Evolutionary conservation across 2,888 invertebrate species (phyloP).

Genomic region (Volucella zonaria): DNA sequence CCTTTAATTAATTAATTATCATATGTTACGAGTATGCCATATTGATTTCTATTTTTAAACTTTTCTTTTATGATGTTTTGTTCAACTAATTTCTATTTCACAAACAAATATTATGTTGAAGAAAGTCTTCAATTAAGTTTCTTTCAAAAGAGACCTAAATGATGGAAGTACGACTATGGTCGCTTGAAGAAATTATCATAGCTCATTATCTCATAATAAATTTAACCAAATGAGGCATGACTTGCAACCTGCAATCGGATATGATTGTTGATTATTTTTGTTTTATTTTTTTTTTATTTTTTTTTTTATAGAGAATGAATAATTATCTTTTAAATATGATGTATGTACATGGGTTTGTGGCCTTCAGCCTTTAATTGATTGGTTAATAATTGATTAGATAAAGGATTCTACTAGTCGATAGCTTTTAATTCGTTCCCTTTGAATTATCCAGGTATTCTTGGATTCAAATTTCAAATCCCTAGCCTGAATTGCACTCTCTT

Average conservation of each 20-base stretch:
- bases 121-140: conserved; percentile 4
- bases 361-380: too few relatives aligned
- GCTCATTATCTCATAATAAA: conserved; percentile 14
- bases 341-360: too few relatives aligned
- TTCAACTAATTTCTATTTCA: conserved; percentile 1
- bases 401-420: too few relatives aligned
- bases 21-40: background rate
- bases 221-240: conserved; percentile 24
- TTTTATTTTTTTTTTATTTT: background rate
- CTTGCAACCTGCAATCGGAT: background rate
- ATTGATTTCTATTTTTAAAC: conserved; percentile 31
- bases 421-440: too few relatives aligned
- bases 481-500: too few relatives aligned
- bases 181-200: conserved; percentile 1
- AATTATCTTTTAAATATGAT: background rate
- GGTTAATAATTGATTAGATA: too few relatives aligned
- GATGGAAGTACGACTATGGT: background rate
- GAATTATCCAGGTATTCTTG: too few relatives aligned
- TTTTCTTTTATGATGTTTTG: background rate
- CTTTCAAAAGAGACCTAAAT: background rate
- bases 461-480: too few relatives aligned
- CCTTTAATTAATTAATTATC: too few relatives aligned
- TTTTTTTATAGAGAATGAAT: background rate
- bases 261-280: background rate
- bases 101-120: background rate